Conservation (phyloP, 2,888 invertebrate species). For the Yponomeuta sedellus region DNA sequence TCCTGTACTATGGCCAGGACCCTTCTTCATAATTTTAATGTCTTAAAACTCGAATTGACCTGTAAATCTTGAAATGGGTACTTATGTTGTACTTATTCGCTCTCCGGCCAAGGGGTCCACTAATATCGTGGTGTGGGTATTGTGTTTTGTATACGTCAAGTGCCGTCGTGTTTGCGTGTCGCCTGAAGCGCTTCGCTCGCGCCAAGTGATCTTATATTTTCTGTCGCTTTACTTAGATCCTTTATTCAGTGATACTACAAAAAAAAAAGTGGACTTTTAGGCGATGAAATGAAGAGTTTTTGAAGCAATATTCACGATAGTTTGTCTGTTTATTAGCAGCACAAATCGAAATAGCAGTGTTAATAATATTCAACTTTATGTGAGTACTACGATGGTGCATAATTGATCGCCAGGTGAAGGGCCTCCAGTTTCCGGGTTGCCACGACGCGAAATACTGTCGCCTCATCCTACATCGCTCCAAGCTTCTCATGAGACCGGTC, state of each 20-base stretch:
- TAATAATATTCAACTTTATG: neutral
- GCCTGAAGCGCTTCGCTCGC: conserved; percentile 58
- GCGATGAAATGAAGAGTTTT: neutral
- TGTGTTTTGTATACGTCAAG: conserved; percentile 46
- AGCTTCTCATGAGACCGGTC: conserved; percentile 97
- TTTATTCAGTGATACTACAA: neutral
- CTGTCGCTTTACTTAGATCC: conserved; percentile 22
- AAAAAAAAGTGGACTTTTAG: neutral
- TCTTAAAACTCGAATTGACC: no score
- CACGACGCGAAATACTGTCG: conserved; percentile 96
- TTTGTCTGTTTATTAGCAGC: neutral
- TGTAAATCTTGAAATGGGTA: no score
- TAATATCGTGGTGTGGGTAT: conserved; percentile 45
- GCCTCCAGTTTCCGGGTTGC: conserved; percentile 96
- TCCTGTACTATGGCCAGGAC: neutral
- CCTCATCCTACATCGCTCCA: conserved; percentile 97
- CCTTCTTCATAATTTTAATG: no score
- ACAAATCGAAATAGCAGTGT: neutral
- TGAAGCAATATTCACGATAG: neutral
- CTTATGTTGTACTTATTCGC: conserved; percentile 35
- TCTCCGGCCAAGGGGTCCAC: conserved; percentile 35
- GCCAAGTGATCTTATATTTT: conserved; percentile 29
- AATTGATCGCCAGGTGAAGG: conserved; percentile 87
- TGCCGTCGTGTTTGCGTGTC: conserved; percentile 42
- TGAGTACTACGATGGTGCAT: neutral